Evolutionary conservation across 2,797 vertebrate genomes (phyloP).

Genomic region (Pangasius larnaudii): DNA sequence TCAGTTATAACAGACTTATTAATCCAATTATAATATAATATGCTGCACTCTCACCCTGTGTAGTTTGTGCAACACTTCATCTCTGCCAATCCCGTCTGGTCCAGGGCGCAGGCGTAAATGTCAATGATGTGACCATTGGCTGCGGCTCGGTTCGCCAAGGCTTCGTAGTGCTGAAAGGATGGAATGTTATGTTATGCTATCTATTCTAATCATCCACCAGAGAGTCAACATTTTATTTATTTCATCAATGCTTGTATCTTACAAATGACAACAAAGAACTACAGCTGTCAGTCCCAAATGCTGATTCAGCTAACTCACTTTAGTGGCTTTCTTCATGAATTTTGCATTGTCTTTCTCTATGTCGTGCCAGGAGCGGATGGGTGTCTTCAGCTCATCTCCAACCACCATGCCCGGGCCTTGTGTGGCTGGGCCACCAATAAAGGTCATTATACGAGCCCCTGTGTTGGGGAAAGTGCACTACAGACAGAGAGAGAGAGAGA

Average conservation of each 20-base stretch:
- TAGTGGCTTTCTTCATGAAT: slow-evolving; percentile 94
- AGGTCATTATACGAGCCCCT: slow-evolving; percentile 93
- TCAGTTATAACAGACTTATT: neutral
- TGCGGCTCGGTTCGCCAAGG: slow-evolving; percentile 88
- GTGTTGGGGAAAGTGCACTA: slow-evolving; percentile 97
- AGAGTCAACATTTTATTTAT: neutral
- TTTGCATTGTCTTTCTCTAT: slow-evolving; percentile 98
- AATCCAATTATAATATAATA: neutral
- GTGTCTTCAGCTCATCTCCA: slow-evolving; percentile 91
- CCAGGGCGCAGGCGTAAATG: slow-evolving; percentile 93
- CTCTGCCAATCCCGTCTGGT: slow-evolving; percentile 94
- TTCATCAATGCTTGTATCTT: neutral
- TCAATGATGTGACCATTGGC: slow-evolving; percentile 92
- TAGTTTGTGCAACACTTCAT: slow-evolving; percentile 97
- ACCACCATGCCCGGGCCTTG: slow-evolving; percentile 98
- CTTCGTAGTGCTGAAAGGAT: slow-evolving; percentile 87
- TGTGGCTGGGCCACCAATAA: slow-evolving; percentile 92
- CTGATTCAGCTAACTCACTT: slow-evolving; percentile 75
- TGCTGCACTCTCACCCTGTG: slow-evolving; percentile 81
- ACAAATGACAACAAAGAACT: neutral
- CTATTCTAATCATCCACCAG: neutral
- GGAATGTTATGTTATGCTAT: slow-evolving; percentile 17
- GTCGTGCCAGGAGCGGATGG: slow-evolving; percentile 97
- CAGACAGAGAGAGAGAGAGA: neutral
- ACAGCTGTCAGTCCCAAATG: neutral